Percentiles rank a stretch among this genome's conserved stretches.
phyloP scores from a whole-genome alignment of 1,140 invertebrate genomes.

The Penaeus chinensis region DNA sequence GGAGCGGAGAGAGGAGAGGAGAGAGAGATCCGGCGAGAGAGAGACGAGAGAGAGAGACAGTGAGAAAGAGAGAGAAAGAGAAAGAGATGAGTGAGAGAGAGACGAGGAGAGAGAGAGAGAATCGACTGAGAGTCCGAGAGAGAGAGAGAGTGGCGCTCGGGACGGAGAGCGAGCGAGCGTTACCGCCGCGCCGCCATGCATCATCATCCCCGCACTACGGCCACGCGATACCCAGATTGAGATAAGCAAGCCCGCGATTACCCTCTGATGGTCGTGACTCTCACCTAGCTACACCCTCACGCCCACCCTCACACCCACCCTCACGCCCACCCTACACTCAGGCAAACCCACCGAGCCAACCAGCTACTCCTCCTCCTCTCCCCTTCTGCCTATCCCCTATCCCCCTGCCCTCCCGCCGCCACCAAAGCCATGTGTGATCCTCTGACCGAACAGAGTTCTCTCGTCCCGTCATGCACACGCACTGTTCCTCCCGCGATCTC shows the following conservation, averaged over 20 bases:
- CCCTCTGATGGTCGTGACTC: slow-evolving; percentile 29
- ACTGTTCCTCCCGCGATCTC: no score
- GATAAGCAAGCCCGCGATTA: slow-evolving; percentile 43
- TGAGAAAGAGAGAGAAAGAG: neutral
- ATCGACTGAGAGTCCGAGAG: neutral
- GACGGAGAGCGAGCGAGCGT: neutral
- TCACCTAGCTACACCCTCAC: neutral
- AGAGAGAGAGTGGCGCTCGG: neutral
- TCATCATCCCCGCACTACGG: slow-evolving; percentile 19
- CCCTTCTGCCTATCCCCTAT: neutral
- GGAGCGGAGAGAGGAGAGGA: neutral
- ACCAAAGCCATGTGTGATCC: neutral
- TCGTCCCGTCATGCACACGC: no score
- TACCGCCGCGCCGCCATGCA: slow-evolving; percentile 24
- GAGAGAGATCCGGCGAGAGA: no score
- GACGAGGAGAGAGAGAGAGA: neutral
- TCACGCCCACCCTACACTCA: neutral
- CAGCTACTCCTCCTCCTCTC: neutral
- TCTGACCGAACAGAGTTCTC: no score
- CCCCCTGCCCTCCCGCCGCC: neutral
- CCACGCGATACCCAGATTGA: slow-evolving; percentile 39
- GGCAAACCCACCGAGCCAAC: neutral
- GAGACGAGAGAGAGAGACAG: neutral
- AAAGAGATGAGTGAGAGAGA: neutral
- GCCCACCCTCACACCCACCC: neutral